Evolutionary conservation across 1,140 invertebrate species (phyloP).

Genomic region (Sminthurinus signatus): DNA sequence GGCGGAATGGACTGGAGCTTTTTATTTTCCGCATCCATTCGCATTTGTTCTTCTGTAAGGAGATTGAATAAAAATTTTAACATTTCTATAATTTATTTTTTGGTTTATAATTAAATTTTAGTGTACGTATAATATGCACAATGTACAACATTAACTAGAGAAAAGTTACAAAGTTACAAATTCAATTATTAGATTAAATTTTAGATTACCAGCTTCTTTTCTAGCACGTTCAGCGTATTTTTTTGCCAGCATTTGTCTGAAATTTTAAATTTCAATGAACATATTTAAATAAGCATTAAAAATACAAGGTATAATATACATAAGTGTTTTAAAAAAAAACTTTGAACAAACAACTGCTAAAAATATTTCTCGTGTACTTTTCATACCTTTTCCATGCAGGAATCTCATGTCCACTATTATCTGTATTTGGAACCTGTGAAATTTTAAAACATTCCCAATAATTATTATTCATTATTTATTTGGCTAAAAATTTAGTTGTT

Average conservation of each 20-base stretch:
- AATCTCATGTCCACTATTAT: slow-evolving; percentile 78
- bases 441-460: neutral
- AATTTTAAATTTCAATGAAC: too few species aligned
- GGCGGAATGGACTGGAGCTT: slow-evolving; percentile 77
- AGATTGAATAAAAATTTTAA: neutral
- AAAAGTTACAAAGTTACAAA: slow-evolving; percentile 26
- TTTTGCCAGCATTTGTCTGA: slow-evolving; percentile 84
- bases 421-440: slow-evolving; percentile 74
- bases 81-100: neutral
- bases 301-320: too few species aligned
- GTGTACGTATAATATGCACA: slow-evolving; percentile 30
- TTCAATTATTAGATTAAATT: slow-evolving; percentile 33
- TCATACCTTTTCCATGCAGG: slow-evolving; percentile 75
- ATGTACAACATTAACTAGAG: slow-evolving; percentile 37
- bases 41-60: slow-evolving; percentile 62
- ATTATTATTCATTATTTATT: neutral
- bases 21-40: slow-evolving; percentile 74
- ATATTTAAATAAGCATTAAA: slow-evolving; percentile 77
- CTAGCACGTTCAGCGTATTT: slow-evolving; percentile 86
- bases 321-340: too few species aligned
- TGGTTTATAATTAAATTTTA: slow-evolving; percentile 4
- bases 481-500: neutral
- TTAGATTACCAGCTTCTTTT: too few species aligned
- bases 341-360: too few species aligned
- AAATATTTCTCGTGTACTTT: too few species aligned